Evolutionary conservation across 2,113 vertebrate genomes (phyloP), one percentile per base, ranked within the genome.

Genomic region (Oryzias javanicus): DNA sequence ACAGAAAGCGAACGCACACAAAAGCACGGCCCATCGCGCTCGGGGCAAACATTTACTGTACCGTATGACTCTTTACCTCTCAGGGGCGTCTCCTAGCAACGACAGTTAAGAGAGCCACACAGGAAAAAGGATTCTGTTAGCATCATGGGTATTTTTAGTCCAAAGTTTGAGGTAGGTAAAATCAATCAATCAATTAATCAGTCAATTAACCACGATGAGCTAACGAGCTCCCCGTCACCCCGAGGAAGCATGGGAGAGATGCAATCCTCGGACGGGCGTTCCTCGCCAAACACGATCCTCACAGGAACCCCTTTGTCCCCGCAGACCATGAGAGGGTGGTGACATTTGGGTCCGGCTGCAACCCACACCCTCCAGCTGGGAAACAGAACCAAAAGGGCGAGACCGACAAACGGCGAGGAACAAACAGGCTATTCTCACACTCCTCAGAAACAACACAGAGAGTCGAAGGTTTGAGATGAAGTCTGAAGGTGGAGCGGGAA

Each of bases 261-360:
- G 51, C 64, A 29, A 6, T 29, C 27, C 27, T 29, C 27, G 6
- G 35, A 35, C 10, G 10, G 29, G 35, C 35, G 35, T 12, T 35
- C 35, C 25, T 27, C 25, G 25, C 25, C 74, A 45, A 25, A 50
- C 72, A 62, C 60, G 6, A 6, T 4, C 6, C 61, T 67, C 49
- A 88, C 86, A 86, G 74, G 56, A 76, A 60, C 17, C 49, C 63
- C 81, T 88, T 88, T 86, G 84, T 88, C 55, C 58, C 2, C 14
- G 47, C 61, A 41, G 57, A 46, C 68, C 57, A 19, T 25, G 25
- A 64, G 80, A 80, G 27, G 35, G 78, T 64, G 70, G 76, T 74
- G 83, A 68, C 62, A 71, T 77, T 81, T 62, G 20, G 52, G 66
- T 50, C 49, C 41, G 29, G 55, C 50, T 59, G 84, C 70, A 88